Base-by-base conservation (phyloP, 2,888 invertebrate genomes). In the Exephanes ischioxanthus region DNA sequence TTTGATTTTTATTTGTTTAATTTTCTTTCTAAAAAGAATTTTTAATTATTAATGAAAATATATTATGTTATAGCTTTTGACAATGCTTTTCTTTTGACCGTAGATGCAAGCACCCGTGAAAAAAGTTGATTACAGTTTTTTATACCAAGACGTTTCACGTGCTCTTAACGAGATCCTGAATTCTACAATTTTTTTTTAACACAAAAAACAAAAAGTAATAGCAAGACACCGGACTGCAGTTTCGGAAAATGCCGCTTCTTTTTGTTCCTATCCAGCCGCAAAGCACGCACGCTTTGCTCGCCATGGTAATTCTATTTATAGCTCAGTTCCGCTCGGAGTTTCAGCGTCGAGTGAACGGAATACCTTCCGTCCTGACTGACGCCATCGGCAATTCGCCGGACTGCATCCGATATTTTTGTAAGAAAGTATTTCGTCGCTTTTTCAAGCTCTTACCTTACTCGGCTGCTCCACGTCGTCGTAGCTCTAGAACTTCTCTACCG, bases 231-330 rank as follows among this genome's bases (percentile, higher is more conserved):
- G 37, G 37, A 41, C 2, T 16, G 19, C 26, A 7, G 37, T 26
- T 26, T 41, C 19, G 41, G 37, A 67, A 22, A 6, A 19, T 37
- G 26, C 67, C 55, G 51, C 66, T 33, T 48, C 30, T 14, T 33
- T 26, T 5, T 7, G n/a, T 77, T 77, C 26, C 76, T 53, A 22
- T 77, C 55, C 77, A 67, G 77, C 16, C 37, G 80, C 53, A 19
- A 37, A 22, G 16, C 67, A 66, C 41, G 37, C 45, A 55, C 26
- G 45, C 73, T 33, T 16, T 19, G 37, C n/a, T 71, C 26, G 45
- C 48, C 67, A 61, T 66, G 68, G 72, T 14, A 77, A 66, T 78
- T 77, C 84, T 84, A 84, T 84, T 84, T 81, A 81, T 84, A 81
- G 53, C 58, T 80, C 58, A 77, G 72, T 84, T 71, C 71, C 77